Base-by-base conservation (phyloP, 2,113 vertebrate species). In the Ploceus nigricollis region DNA sequence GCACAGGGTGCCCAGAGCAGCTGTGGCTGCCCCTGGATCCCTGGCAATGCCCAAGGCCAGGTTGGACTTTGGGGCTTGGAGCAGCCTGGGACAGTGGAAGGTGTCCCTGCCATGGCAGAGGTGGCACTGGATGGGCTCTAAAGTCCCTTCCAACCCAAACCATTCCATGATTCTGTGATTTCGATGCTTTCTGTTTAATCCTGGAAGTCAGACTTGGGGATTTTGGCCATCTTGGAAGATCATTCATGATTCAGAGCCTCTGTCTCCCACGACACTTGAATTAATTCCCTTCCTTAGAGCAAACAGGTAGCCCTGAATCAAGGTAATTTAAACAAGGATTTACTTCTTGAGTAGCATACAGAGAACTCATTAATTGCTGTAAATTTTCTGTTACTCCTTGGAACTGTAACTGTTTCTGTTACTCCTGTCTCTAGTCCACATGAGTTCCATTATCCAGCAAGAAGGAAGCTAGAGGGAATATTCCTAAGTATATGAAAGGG, bases 241-340 rank as follows among this genome's bases (percentile, higher is more conserved):
- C 17, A 11, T 58, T 72, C 35, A 28, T 80, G 53, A 80, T 69
- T 60, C 47, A 44, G 53, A 79, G 31, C 61, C 30, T 75, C 44
- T 77, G 2, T 66, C 47, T 85, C 61, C 60, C 65, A 7, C 2
- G 3, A 10, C 28, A 30, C 40, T 45, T 63, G 44, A 70, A 76
- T 66, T 90, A 79, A 82, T 94, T 90, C 33, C 20, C 12, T 87
- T 87, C 48, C 47, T 45, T 50, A 65, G 33, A 79, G 71, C 56
- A 87, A 84, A 81, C 57, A 90, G 40, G 69, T 77, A 87, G 51
- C 47, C 56, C 39, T 82, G 44, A 58, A 85, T 79, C 51, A 66
- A 75, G 39, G 66, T 82, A 85, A 68, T 93, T 94, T 35, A 85
- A 73, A 33, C 44, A 56, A 57, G 80, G 65, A 51, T 71, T 89